Percentiles rank a stretch among this genome's conserved stretches.
Conservation (phyloP, 37 sponge, comb jelly and placozoan species). For the Eunapius fragilis region DNA sequence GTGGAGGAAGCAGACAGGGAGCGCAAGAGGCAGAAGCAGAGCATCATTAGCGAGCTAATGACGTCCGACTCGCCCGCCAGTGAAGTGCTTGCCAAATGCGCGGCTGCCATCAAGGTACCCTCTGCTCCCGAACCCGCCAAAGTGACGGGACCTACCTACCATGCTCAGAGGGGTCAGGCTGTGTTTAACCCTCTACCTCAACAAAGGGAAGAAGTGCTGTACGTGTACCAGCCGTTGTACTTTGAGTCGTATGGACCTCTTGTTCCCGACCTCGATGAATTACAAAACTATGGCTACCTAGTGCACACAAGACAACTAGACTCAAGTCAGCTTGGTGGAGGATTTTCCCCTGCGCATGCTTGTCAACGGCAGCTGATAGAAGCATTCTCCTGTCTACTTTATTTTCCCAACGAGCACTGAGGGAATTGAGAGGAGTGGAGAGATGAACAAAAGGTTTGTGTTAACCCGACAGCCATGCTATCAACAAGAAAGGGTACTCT, state of each 20-base stretch:
- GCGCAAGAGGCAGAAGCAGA: conserved; percentile 67
- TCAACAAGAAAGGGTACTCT: neutral
- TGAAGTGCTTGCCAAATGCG: conserved; percentile 56
- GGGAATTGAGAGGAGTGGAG: neutral
- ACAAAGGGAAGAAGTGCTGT: conserved; percentile 29
- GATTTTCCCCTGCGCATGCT: conserved; percentile 69
- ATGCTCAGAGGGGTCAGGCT: conserved; percentile 37
- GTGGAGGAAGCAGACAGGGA: conserved; percentile 26
- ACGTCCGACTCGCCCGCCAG: conserved; percentile 44
- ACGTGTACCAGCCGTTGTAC: conserved; percentile 42
- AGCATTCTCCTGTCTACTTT: conserved; percentile 84
- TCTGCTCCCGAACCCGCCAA: conserved; percentile 1
- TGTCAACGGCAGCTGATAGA: conserved; percentile 89
- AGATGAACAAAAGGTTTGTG: neutral
- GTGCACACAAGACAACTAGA: conserved; percentile 34
- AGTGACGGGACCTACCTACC: conserved; percentile 15
- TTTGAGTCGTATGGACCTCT: conserved; percentile 49
- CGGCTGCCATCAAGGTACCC: conserved; percentile 1
- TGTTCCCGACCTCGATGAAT: conserved; percentile 51
- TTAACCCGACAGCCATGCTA: neutral
- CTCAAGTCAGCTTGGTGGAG: conserved; percentile 61
- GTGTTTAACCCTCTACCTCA: conserved; percentile 54
- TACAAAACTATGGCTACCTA: conserved; percentile 59
- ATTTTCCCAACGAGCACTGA: conserved; percentile 1
- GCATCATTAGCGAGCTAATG: conserved; percentile 74